Conservation (phyloP, 2,113 vertebrate species). For the Actinemys pallida region DNA sequence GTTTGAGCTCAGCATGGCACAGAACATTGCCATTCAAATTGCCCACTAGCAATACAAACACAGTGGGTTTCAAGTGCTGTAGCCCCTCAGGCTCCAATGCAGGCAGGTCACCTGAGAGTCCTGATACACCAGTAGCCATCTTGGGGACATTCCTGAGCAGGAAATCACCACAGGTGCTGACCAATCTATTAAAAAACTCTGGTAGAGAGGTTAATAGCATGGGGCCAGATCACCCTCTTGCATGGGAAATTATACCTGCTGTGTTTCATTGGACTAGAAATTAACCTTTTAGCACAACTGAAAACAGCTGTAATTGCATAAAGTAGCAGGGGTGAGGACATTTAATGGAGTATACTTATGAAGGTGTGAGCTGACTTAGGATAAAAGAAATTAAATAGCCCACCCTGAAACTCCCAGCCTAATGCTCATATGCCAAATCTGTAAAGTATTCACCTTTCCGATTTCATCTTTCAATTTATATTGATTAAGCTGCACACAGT, state of each 20-base stretch:
- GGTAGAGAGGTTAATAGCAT: not conserved
- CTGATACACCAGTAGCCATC: not conserved
- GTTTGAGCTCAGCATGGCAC: not conserved
- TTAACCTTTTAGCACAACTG: not conserved
- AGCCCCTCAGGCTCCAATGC: not conserved
- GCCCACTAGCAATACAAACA: not conserved
- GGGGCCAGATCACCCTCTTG: not conserved
- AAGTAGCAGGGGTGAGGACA: not conserved
- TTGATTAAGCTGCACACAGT: conserved; percentile 98
- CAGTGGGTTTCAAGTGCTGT: not conserved
- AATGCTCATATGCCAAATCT: not conserved
- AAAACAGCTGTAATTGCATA: accelerated
- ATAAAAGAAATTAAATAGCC: not conserved
- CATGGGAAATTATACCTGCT: not conserved
- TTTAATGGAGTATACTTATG: not conserved
- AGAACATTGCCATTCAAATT: not conserved
- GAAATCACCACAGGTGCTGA: not conserved
- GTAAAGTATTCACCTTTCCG: conserved; percentile 87
- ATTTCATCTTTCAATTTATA: conserved; percentile 98
- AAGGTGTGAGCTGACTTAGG: not conserved
- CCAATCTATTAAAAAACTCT: not conserved
- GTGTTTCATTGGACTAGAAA: not conserved
- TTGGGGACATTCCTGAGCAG: not conserved
- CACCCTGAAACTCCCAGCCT: not conserved
- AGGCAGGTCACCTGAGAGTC: not conserved